Percentiles rank a stretch among this genome's conserved stretches.
These are phyloP conservation scores for Uria lomvia DNA, from an alignment of 2,113 vertebrate genomes.

Conservation along the genomic window DNA sequence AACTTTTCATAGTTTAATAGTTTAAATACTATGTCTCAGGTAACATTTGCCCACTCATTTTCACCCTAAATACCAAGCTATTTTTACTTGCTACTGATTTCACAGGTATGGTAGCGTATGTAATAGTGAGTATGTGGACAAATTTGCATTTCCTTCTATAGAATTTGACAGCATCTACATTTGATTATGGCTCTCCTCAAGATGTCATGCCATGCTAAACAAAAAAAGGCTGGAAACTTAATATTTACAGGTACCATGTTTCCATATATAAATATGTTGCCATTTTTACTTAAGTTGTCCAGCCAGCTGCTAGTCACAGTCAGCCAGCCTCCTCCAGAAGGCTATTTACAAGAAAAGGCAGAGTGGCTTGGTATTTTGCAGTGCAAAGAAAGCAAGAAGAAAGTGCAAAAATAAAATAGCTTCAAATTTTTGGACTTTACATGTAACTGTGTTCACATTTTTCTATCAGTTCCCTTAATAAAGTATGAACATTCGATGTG, in stretches of 20 bases:
- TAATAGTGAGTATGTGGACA: not conserved
- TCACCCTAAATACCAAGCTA: not conserved
- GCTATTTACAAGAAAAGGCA: not conserved
- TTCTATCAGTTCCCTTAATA: not conserved
- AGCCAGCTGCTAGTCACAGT: not conserved
- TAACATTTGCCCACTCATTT: not conserved
- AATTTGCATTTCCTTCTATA: not conserved
- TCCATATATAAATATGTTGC: not conserved
- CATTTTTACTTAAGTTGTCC: not conserved
- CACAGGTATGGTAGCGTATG: not conserved
- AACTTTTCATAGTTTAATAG: not conserved
- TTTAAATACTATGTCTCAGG: not conserved
- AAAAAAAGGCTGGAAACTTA: not conserved
- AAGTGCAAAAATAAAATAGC: not conserved
- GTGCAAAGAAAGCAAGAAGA: not conserved
- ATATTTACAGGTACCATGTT: not conserved
- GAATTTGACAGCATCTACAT: not conserved
- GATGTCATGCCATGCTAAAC: not conserved
- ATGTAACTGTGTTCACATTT: not conserved
- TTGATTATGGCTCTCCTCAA: not conserved
- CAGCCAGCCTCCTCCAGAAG: not conserved
- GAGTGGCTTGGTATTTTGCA: not conserved
- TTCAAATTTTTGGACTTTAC: not conserved
- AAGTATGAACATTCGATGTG: not conserved
- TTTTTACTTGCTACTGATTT: not conserved